phyloP scores from a whole-genome alignment of 37 sponge, comb jelly and placozoan genomes.

The Diacarnus erythraeanus region DNA sequence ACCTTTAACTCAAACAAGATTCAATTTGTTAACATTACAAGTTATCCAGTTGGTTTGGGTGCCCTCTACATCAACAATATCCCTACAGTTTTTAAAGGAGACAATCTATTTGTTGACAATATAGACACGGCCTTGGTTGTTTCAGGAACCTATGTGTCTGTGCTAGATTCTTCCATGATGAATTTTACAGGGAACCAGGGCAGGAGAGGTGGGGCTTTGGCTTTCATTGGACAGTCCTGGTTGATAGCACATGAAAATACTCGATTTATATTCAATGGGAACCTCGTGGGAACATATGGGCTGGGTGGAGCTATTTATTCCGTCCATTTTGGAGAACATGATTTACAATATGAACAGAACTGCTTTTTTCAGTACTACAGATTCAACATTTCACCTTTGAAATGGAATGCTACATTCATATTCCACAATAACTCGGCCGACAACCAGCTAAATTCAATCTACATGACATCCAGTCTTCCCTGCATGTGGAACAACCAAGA shows the following conservation, averaged over 20 bases:
- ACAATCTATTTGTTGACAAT: conserved; percentile 24
- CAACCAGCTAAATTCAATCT: conserved; percentile 28
- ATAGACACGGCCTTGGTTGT: conserved; percentile 35
- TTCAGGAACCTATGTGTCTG: conserved; percentile 11
- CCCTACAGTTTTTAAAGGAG: conserved; percentile 28
- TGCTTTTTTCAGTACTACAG: conserved; percentile 59
- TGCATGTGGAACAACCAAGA: background rate
- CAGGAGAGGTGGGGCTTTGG: conserved; percentile 43
- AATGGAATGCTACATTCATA: conserved; percentile 35
- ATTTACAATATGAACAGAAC: conserved; percentile 11
- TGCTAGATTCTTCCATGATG: background rate
- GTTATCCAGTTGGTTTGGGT: conserved; percentile 33
- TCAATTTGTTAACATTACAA: background rate
- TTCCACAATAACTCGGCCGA: conserved; percentile 43
- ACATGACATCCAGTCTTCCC: conserved; percentile 30
- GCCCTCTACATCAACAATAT: conserved; percentile 22
- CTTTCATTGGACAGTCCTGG: conserved; percentile 34
- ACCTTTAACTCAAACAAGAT: conserved; percentile 25
- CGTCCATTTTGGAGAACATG: conserved; percentile 32
- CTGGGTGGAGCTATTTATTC: conserved; percentile 65
- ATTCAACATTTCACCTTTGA: background rate
- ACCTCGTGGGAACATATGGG: conserved; percentile 14
- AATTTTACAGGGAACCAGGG: conserved; percentile 38
- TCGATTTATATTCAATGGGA: conserved; percentile 16
- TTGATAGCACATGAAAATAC: conserved; percentile 10